Evolutionary conservation across 2,797 vertebrate genomes (phyloP).

Genomic region (Epinephelus malabaricus): DNA sequence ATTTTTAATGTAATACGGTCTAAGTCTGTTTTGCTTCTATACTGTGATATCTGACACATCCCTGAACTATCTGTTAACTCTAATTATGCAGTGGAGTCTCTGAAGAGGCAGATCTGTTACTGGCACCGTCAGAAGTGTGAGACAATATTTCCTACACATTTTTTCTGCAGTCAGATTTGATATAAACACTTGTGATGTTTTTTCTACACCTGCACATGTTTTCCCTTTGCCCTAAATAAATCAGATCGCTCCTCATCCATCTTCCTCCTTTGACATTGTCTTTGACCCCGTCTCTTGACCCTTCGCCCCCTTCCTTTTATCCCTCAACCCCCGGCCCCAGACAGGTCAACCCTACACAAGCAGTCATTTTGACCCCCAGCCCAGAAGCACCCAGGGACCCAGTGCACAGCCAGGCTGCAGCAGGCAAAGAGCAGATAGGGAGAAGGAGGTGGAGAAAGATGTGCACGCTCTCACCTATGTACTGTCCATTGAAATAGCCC

Average conservation of each 20-base stretch:
- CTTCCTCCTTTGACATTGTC: constrained; percentile 8
- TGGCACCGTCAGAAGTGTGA: constrained; percentile 48
- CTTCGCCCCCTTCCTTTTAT: constrained; percentile 40
- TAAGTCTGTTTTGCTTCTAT: background rate
- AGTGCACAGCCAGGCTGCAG: constrained; percentile 77
- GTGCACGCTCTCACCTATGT: constrained; percentile 94
- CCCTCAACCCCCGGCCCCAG: constrained; percentile 47
- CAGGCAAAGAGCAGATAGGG: constrained; percentile 75
- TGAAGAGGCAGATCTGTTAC: constrained; percentile 52
- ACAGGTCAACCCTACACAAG: constrained; percentile 49
- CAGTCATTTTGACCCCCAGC: constrained; percentile 47
- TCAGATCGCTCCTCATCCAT: background rate
- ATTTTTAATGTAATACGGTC: background rate
- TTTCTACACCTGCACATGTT: background rate
- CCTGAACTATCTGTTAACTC: constrained; percentile 3
- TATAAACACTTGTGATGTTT: background rate
- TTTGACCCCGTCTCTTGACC: constrained; percentile 30
- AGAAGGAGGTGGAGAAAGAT: constrained; percentile 75
- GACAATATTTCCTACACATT: constrained; percentile 22
- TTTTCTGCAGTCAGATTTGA: background rate
- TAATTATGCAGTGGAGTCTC: constrained; percentile 20
- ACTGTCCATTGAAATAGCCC: constrained; percentile 96
- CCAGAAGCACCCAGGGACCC: constrained; percentile 58
- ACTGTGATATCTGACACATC: background rate
- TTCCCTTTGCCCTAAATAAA: background rate